A percentile compares a stretch with the other conserved stretches of the same genome.
Evolutionary conservation across 2,888 invertebrate genomes (phyloP).

Genomic region (Heliconius ismenius): DNA sequence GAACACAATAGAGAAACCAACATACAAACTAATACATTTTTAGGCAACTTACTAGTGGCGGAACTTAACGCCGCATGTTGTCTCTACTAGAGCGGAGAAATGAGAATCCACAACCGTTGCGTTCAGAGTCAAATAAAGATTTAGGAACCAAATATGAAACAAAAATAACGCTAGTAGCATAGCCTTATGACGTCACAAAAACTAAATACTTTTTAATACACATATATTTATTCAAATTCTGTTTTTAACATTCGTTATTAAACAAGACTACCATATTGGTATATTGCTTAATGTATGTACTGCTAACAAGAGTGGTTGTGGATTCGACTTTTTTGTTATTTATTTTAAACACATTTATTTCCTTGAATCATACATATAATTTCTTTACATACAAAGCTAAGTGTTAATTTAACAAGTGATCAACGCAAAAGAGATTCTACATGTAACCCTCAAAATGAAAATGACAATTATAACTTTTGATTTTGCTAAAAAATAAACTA

Average conservation of each 20-base stretch:
- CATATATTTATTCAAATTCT: no score
- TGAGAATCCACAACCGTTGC: not conserved
- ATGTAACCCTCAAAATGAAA: not conserved
- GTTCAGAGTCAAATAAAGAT: not conserved
- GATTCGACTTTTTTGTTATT: no score
- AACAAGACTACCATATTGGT: no score
- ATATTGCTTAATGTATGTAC: no score
- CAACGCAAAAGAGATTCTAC: slow-evolving; percentile 38
- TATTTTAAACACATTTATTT: no score
- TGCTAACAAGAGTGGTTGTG: no score
- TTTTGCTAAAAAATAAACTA: not conserved
- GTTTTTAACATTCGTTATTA: no score
- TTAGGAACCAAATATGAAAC: no score
- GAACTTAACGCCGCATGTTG: not conserved
- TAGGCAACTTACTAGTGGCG: not conserved
- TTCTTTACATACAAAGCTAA: slow-evolving; percentile 1
- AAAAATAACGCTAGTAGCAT: not conserved
- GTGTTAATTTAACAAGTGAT: slow-evolving; percentile 43
- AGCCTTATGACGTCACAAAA: not conserved
- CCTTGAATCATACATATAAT: no score
- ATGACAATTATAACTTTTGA: not conserved
- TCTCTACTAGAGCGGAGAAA: not conserved
- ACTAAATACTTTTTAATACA: no score
- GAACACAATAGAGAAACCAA: slow-evolving; percentile 43
- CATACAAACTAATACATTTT: slow-evolving; percentile 11